Percentiles rank a stretch among this genome's conserved stretches.
Conservation (phyloP, 2,797 vertebrate species). For the Lophotriccus pileatus region DNA sequence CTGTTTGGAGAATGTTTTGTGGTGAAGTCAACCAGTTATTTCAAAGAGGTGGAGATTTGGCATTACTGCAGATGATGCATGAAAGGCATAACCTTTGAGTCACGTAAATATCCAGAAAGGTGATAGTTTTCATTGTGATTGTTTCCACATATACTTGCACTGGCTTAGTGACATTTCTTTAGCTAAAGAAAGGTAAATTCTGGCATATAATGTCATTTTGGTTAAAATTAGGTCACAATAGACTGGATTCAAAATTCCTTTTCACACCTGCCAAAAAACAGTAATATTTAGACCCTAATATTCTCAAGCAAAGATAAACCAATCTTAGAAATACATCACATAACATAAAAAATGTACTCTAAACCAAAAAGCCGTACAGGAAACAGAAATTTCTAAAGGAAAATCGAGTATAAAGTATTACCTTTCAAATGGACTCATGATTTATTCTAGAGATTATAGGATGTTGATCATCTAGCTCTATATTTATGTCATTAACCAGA, state of each 20-base stretch:
- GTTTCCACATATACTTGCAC: not conserved
- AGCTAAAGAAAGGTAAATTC: not conserved
- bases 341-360: not conserved
- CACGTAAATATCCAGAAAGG: not conserved
- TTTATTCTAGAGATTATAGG: not conserved
- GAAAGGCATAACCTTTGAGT: not conserved
- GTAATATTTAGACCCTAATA: not conserved
- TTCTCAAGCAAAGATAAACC: not conserved
- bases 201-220: not conserved
- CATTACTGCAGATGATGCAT: not conserved
- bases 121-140: not conserved
- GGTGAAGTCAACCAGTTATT: not conserved
- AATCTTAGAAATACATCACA: not conserved
- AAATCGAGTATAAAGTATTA: not conserved
- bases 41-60: not conserved
- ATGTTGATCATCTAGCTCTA: not conserved
- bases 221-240: not conserved
- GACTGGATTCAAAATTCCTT: not conserved
- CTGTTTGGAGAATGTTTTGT: not conserved
- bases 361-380: not conserved
- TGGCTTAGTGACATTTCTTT: accelerated
- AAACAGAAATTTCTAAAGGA: not conserved
- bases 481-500: not conserved
- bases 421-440: not conserved
- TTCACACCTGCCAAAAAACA: not conserved